Evolutionary conservation across 1,140 invertebrate species (phyloP).

Genomic region (Drosophila pandora): DNA sequence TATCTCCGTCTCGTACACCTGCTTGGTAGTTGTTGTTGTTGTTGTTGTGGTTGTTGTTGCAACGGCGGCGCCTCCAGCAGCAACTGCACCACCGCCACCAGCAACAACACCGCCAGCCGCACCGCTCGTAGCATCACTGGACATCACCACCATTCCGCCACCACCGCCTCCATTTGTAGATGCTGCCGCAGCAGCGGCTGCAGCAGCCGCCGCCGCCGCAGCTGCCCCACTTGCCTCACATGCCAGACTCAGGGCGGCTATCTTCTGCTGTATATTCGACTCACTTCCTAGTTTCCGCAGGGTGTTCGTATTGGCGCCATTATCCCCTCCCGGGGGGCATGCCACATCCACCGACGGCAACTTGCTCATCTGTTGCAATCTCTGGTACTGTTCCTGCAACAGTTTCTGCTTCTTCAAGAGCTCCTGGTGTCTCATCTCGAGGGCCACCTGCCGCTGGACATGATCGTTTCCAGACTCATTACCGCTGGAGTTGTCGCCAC

Average conservation of each 20-base stretch:
- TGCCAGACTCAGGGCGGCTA: constrained; percentile 85
- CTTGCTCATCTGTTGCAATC: constrained; percentile 93
- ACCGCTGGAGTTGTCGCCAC: constrained; percentile 79
- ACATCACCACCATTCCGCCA: constrained; percentile 44
- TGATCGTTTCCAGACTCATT: constrained; percentile 90
- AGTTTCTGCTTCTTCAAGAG: constrained; percentile 93
- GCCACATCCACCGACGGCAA: constrained; percentile 87
- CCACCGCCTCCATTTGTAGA: constrained; percentile 56
- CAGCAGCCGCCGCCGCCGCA: constrained; percentile 84
- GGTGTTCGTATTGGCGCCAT: constrained; percentile 84
- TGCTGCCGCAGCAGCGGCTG: constrained; percentile 42
- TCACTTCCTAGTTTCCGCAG: constrained; percentile 94
- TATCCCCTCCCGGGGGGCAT: constrained; percentile 68
- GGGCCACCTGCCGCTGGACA: constrained; percentile 87
- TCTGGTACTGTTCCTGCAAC: constrained; percentile 94
- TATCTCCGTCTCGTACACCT: constrained; percentile 95
- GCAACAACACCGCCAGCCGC: constrained; percentile 54
- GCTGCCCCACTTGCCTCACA: constrained; percentile 84
- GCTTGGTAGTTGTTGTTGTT: constrained; percentile 85
- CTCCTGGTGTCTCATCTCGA: constrained; percentile 94
- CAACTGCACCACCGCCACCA: constrained; percentile 38
- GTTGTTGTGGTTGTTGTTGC: constrained; percentile 1
- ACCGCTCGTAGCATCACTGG: constrained; percentile 79
- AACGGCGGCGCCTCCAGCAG: constrained; percentile 32
- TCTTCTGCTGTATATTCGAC: constrained; percentile 93